These are phyloP conservation scores for Aphodius sticticus DNA, from an alignment of 2,888 invertebrate genomes.

Conservation along the genomic window DNA sequence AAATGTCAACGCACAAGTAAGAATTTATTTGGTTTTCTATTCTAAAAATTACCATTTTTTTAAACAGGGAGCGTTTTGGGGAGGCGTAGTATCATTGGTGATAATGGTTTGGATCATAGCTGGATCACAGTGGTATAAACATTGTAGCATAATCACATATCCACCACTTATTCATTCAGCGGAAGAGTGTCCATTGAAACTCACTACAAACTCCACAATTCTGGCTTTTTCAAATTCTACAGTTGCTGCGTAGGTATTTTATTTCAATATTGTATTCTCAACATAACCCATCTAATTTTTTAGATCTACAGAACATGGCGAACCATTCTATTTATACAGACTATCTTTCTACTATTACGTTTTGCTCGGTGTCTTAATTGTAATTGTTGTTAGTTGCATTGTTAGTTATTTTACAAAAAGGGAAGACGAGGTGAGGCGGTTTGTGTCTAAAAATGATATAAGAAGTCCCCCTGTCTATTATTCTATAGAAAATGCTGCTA, in stretches of 20 bases:
- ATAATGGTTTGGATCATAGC: slow-evolving; percentile 48
- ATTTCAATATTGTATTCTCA: neutral
- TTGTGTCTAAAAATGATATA: neutral
- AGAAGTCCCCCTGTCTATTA: neutral
- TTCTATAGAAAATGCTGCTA: neutral
- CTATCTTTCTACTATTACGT: slow-evolving; percentile 66
- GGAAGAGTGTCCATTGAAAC: slow-evolving; percentile 38
- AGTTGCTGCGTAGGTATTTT: neutral
- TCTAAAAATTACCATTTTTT: neutral
- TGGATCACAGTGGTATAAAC: slow-evolving; percentile 50
- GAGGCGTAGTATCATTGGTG: slow-evolving; percentile 38
- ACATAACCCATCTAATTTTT: neutral
- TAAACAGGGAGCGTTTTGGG: slow-evolving; percentile 52
- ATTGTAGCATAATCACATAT: slow-evolving; percentile 42
- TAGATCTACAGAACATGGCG: slow-evolving; percentile 6
- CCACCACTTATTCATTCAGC: slow-evolving; percentile 50
- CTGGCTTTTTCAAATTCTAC: neutral
- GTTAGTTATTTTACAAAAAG: slow-evolving; percentile 70
- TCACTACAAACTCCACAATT: slow-evolving; percentile 10
- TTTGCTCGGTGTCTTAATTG: slow-evolving; percentile 67
- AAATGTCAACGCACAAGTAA: slow-evolving; percentile 59
- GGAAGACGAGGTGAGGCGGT: slow-evolving; percentile 48
- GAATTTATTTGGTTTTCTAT: neutral
- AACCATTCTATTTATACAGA: slow-evolving; percentile 22
- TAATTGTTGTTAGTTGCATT: slow-evolving; percentile 67